Base-by-base conservation (phyloP, 2,888 invertebrate species). In the Zygaena filipendulae region DNA sequence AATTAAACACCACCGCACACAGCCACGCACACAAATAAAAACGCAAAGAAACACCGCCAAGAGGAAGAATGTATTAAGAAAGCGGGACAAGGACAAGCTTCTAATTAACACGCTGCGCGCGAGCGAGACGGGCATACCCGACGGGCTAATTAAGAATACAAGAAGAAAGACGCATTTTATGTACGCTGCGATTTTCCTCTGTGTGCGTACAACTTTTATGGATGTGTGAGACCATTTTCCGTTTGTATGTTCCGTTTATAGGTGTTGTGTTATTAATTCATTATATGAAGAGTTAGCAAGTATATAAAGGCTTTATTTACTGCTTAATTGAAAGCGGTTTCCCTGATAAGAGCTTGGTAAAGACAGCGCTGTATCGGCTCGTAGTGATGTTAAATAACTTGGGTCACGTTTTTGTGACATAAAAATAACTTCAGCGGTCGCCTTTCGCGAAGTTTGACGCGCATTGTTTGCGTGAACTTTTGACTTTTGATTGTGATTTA, bases 141-240 rank as follows among this genome's bases (percentile, higher is more conserved):
- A 64, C 77, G 82, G 83, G 84, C 84, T 85, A 85, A 85, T 85
- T 85, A 85, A 84, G 84, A 84, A 85, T 84, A 82, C 83, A 71
- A 80, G 84, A 84, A 85, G 84, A 84, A 84, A 84, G 71, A 71
- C 82, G 68, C 67, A 64, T 75, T 71, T 70, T 74, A 77, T 71
- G 66, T 75, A 70, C 79, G 52, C 48, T 45, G 40, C 47, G 75
- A 77, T 62, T 45, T 40, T 52, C 49, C 37, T 30, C 39, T 47
- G 69, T 67, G 59, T 55, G 59, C 25, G 63, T 52, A 38, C 34
- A 34, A n/a, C n/a, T 45, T 53, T 44, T 59, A 42, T 55, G 45
- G 49, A 49, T 54, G 59, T 61, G 59, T 50, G 52, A 6, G 49
- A 43, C 43, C 52, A 57, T 62, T 66, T 67, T 63, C 64, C 66